phyloP scores from a whole-genome alignment of 1,140 invertebrate species.

The Scaptomyza graminum region DNA sequence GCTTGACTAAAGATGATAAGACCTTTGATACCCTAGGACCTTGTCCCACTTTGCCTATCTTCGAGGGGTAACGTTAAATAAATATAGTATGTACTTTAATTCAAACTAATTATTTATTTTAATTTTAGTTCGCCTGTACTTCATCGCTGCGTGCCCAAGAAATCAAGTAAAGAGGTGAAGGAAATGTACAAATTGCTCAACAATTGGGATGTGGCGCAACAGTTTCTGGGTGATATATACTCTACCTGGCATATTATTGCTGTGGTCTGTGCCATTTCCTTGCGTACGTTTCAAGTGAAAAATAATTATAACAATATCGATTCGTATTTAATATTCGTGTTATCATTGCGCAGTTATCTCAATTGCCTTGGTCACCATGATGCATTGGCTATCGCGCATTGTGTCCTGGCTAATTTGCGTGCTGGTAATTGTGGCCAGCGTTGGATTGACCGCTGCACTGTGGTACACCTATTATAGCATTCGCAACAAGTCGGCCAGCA shows the following conservation, averaged over 20 bases:
- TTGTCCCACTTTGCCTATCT: conserved; percentile 89
- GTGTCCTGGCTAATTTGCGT: conserved; percentile 95
- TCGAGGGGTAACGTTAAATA: conserved; percentile 85
- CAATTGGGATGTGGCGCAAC: conserved; percentile 93
- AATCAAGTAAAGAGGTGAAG: conserved; percentile 84
- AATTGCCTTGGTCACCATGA: conserved; percentile 91
- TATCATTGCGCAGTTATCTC: conserved; percentile 88
- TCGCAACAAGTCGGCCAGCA: conserved; percentile 85
- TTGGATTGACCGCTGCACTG: conserved; percentile 90
- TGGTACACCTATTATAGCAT: conserved; percentile 96
- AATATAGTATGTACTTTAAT: neutral
- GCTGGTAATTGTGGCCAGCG: conserved; percentile 89
- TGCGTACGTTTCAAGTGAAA: conserved; percentile 86
- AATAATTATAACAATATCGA: neutral
- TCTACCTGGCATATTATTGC: conserved; percentile 94
- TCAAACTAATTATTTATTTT: neutral
- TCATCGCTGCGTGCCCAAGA: conserved; percentile 93
- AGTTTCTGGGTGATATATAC: conserved; percentile 94
- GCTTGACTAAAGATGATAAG: conserved; percentile 84
- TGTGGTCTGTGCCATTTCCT: conserved; percentile 91
- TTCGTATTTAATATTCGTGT: neutral
- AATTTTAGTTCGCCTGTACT: conserved; percentile 88
- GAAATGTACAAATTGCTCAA: conserved; percentile 92
- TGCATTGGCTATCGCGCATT: conserved; percentile 92
- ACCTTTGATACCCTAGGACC: conserved; percentile 87